Conservation (phyloP, 2,888 invertebrate species). For the Bellardia pandia region DNA sequence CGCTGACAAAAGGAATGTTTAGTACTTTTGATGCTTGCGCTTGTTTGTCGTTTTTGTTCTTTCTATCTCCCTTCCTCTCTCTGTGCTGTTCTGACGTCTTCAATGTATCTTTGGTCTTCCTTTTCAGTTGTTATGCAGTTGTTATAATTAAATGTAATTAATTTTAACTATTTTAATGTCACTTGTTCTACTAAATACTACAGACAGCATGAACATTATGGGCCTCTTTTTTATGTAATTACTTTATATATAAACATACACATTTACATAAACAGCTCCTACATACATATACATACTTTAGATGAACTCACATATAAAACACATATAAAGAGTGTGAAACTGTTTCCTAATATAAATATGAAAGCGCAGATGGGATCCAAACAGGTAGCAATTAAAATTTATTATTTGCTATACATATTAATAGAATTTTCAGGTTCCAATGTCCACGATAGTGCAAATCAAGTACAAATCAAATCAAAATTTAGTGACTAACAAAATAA, state of each 20-base stretch:
- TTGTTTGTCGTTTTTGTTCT: neutral
- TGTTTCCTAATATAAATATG: neutral
- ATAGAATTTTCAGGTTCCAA: too few relatives aligned
- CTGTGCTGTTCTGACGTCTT: neutral
- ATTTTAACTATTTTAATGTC: constrained; percentile 73
- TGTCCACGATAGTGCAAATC: too few relatives aligned
- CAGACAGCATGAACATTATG: constrained; percentile 69
- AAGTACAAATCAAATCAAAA: too few relatives aligned
- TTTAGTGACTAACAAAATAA: too few relatives aligned
- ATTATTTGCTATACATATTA: too few relatives aligned
- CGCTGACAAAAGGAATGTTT: constrained; percentile 52
- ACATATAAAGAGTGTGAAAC: neutral
- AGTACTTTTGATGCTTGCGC: constrained; percentile 54
- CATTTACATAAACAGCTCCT: neutral
- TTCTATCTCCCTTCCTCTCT: neutral
- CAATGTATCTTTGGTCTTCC: constrained; percentile 33
- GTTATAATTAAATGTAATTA: constrained; percentile 73
- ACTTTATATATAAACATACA: constrained; percentile 43
- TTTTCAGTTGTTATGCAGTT: constrained; percentile 56
- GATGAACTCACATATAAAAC: neutral
- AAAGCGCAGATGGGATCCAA: too few relatives aligned
- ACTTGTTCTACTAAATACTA: constrained; percentile 64
- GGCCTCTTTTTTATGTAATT: constrained; percentile 63
- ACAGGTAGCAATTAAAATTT: neutral
- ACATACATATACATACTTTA: neutral